Base-by-base conservation (phyloP, 2,797 vertebrate genomes). In the Orestias chungarensis region DNA sequence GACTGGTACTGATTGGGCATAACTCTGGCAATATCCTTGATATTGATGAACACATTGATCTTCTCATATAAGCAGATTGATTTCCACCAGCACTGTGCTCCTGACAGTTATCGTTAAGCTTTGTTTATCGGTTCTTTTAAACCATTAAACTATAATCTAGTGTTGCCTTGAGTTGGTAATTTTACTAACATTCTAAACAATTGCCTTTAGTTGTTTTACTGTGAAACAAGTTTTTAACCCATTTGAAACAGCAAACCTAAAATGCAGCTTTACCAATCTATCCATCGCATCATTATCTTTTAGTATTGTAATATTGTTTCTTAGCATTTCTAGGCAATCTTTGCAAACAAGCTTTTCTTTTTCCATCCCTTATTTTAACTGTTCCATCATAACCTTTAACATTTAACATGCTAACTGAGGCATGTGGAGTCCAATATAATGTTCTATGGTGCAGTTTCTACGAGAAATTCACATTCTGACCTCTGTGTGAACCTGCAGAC, bases 381-480 rank as follows among this genome's bases (percentile, higher is more conserved):
- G 44, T 47, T 9, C 64, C 29, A 31, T 49, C 64, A 15, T n/a
- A 18, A 66, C 42, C 42, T 33, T 46, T 47, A 47, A 66, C 43
- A 47, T 66, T 46, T 47, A 33, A 23, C 42, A 20, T 66, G 44
- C 17, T 20, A 44, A 46, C 40, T 65, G 25, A 66, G 29, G 43
- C 29, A 31, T 49, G 25, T 29, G 6, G 44, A 33, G 44, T 66
- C 27, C 33, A 29, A 47, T 31, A 47, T 33, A 31, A 31, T 33
- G 27, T 27, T 66, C 64, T 31, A 20, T 14, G 64, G 25, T 29
- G 40, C 4, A 35, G 57, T 38, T 61, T 61, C 57, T 61, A 3
- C 38, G 17, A n/a, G 33, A 20, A 61, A 38, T 61, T 61, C 23
- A 61, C 57, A n/a, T 61, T 61, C 33, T 61, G 57, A 61, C 57